phyloP scores from a whole-genome alignment of 2,797 vertebrate genomes.

The Gallinago solitaria region DNA sequence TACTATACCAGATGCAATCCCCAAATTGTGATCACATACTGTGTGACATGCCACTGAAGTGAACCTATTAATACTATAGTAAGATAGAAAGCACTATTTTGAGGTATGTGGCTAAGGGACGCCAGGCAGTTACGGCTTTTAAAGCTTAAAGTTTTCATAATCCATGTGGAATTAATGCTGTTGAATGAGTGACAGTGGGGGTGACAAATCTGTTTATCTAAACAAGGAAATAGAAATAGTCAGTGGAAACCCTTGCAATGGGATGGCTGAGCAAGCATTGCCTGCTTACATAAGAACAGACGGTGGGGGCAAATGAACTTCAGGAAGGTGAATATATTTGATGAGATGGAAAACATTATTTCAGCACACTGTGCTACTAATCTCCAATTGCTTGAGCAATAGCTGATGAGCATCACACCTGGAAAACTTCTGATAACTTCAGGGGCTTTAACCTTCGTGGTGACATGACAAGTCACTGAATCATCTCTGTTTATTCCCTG shows the following conservation, averaged over 20 bases:
- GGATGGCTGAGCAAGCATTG: background rate
- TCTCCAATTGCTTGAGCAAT: background rate
- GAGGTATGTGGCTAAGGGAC: background rate
- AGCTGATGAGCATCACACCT: background rate
- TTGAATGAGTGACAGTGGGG: background rate
- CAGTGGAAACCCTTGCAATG: background rate
- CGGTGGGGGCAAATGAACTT: background rate
- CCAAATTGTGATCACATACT: background rate
- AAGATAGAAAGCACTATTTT: background rate
- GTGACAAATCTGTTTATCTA: slow-evolving; percentile 4
- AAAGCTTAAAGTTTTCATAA: background rate
- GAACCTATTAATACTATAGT: background rate
- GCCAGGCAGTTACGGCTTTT: background rate
- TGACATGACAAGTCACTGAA: background rate
- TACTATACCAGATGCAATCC: background rate
- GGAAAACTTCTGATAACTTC: background rate
- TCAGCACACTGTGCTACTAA: background rate
- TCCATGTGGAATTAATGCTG: background rate
- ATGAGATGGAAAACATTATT: slow-evolving; percentile 14
- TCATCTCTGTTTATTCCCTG: background rate
- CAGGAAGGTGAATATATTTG: slow-evolving; percentile 12
- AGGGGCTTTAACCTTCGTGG: background rate
- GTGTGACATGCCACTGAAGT: background rate
- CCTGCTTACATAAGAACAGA: background rate
- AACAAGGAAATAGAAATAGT: background rate